Evolutionary conservation across 1,140 invertebrate genomes (phyloP), one percentile per base, ranked within the genome.

Genomic region (Pygmarrhopalites habei): DNA sequence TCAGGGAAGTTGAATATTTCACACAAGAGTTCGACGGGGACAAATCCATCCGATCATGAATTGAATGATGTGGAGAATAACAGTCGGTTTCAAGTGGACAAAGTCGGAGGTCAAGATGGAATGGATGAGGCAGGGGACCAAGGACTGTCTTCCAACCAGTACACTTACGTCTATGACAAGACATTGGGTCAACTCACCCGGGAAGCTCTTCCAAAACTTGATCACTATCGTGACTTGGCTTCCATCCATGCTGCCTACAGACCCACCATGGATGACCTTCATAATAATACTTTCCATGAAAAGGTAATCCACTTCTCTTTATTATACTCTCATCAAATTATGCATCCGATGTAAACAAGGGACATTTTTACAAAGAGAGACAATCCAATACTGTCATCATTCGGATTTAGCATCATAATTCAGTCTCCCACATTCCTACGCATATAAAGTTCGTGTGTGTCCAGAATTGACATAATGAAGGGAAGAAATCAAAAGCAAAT

Each of bases 241-340:
- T 80, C 79, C 17, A 56, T 56, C 25, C 76, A 75, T n/a, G 73
- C 74, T 39, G 75, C 76, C 26, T 77, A 76, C 62, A 72, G 74
- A 58, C 82, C 82, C 3, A 83, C 82, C 17, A 69, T 83, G 2
- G 81, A 81, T 58, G 80, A 83, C 72, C 74, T 83, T 0, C 82
- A 82, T 69, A 79, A 81, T 64, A 73, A 70, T 0, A 71, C 72
- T 23, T 71, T 73, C 47, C 53, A 71, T 14, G 74, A 74, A 61
- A 73, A 74, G 72, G 73, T 74, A 67, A 58, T 35, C n/a, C n/a
- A n/a, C n/a, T n/a, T n/a, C n/a, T n/a, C n/a, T n/a, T n/a, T n/a
- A n/a, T n/a, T n/a, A n/a, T n/a, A n/a, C n/a, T n/a, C n/a, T n/a
- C n/a, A n/a, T n/a, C n/a, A n/a, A n/a, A n/a, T n/a, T n/a, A n/a